Conservation (phyloP, 2,888 invertebrate genomes). For the Apamea monoglypha region DNA sequence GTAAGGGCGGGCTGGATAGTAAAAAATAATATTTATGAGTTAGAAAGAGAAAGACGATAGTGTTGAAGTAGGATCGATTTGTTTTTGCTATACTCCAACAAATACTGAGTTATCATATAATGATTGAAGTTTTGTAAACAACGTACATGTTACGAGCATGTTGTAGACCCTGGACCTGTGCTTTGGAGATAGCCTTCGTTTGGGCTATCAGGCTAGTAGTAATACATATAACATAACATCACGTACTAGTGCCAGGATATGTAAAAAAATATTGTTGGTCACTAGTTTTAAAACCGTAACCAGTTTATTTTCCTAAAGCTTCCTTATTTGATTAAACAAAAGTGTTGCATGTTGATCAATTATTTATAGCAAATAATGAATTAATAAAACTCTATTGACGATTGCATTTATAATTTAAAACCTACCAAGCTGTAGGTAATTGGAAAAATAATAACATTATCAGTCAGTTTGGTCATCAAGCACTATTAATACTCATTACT, state of each 20-base stretch:
- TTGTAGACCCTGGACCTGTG: conserved; percentile 54
- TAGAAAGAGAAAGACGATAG: too few species aligned
- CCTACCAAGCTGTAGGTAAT: background rate
- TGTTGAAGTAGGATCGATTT: too few species aligned
- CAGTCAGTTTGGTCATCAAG: conserved; percentile 24
- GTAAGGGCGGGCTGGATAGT: too few species aligned
- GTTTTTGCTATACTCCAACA: too few species aligned
- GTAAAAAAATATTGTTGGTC: background rate
- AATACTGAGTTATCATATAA: conserved; percentile 34
- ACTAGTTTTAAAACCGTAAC: background rate
- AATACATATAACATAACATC: conserved; percentile 18
- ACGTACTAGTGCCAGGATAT: background rate
- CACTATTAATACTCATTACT: conserved; percentile 36
- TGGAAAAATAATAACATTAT: conserved; percentile 24
- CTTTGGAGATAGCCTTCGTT: conserved; percentile 42
- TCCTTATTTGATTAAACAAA: conserved; percentile 2
- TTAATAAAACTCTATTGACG: conserved; percentile 4
- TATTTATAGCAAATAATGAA: conserved; percentile 8
- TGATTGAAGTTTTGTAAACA: conserved; percentile 57
- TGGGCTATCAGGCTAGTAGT: conserved; percentile 34
- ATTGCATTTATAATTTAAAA: conserved; percentile 8
- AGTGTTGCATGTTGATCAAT: background rate
- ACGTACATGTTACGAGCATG: conserved; percentile 54
- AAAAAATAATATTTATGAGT: too few species aligned
- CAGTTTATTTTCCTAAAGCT: background rate